Evolutionary conservation across 2,797 vertebrate species (phyloP), one percentile per base, ranked within the genome.

Genomic region (Coregonus ussuriensis): DNA sequence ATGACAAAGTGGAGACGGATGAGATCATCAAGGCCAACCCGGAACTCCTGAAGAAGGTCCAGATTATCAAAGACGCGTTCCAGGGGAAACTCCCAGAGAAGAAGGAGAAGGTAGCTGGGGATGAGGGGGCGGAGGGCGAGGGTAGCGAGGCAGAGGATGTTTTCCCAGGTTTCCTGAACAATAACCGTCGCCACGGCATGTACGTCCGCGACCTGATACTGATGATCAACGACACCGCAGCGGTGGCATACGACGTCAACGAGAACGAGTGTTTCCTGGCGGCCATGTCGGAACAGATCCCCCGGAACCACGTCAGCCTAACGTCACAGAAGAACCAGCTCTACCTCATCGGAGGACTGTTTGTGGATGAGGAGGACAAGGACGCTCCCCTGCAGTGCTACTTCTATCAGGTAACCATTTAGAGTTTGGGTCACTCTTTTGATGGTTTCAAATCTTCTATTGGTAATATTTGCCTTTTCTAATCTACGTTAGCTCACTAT

Each of bases 221-320:
- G 78, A 92, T 99, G 93, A 93, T 99, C 88, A 99, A 97, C 14
- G 98, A 99, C 87, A 94, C 97, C 2, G 98, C 97, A 0, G 96
- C 97, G 0, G 98, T 99, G 84, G 98, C 97, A 1, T 99, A 99
- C 6, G 98, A 99, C n/a, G 96, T 98, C 69, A 88, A 6, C 0
- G 97, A 98, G 87, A 99, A 99, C 0, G 97, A 99, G 82, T 99
- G 98, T 89, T 99, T 97, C 89, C 93, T 99, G 84, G 96, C 95
- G 0, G 96, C 96, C 29, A 89, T 98, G 79, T 94, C 97, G 0
- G 97, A 99, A 85, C 97, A 97, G 94, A 96, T 99, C 84, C 98
- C 98, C n/a, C 96, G 96, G 78, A 99, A 99, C 86, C 98, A 99
- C 88, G 97, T 98, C 86, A 98, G 98, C 93, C 79, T 97, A 70